Base-by-base conservation (phyloP, 2,888 invertebrate genomes). In the Oscheius sp. region DNA sequence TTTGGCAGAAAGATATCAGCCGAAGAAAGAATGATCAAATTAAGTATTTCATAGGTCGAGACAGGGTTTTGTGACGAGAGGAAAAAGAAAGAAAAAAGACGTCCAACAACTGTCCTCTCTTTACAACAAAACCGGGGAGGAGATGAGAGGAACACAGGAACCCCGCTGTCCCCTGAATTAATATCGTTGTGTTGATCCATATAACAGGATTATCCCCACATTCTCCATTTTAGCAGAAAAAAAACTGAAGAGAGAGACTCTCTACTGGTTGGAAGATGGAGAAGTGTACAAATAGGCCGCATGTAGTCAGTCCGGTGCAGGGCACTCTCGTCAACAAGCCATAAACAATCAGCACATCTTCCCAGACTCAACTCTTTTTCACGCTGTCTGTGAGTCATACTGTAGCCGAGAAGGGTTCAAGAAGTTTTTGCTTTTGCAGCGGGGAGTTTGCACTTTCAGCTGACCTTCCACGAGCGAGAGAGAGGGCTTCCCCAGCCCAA, bases 71-170 rank as follows among this genome's bases (percentile, higher is more conserved):
- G n/a, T n/a, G n/a, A n/a, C n/a, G n/a, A n/a, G n/a, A n/a, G n/a
- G n/a, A n/a, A n/a, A n/a, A n/a, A 12, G 4, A 42, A 34, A 34
- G 37, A 42, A 42, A 42, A 27, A 0, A 29, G 52, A 52, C n/a
- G 52, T 55, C 34, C 17, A 34, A 33, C 55, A 55, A 33, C 55
- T 55, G 55, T 55, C 55, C 55, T 55, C 37, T 20, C 55, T 55
- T 55, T 55, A 55, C 55, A 55, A n/a, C 53, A 12, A 8, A 42
- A 42, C 42, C n/a, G n/a, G n/a, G n/a, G n/a, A n/a, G n/a, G n/a
- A n/a, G n/a, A n/a, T n/a, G n/a, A n/a, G n/a, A n/a, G 34, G 55
- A 55, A 55, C 55, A 34, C 55, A 55, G 55, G 55, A 37, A 55
- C 33, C 55, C 55, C 25, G 55, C 55, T 55, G 55, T 20, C 17